Evolutionary conservation across 1,140 invertebrate genomes (phyloP), one percentile per base, ranked within the genome.

Genomic region (Macrobrachium nipponense): DNA sequence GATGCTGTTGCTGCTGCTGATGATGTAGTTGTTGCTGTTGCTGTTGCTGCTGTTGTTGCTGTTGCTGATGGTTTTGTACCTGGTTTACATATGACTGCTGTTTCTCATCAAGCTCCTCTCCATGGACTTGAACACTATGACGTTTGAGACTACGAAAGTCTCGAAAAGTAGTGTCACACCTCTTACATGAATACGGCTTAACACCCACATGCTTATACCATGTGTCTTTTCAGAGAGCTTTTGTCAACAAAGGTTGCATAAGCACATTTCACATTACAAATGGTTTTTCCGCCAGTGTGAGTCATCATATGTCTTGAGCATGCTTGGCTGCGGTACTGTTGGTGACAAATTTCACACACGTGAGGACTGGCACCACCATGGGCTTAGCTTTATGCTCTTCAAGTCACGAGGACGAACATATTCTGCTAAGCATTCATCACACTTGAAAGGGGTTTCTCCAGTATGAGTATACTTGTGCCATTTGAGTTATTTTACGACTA

Each of bases 371-470:
- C 80, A n/a, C 91, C 92, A 11, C 90, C 91, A 89, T 93, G 93
- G 93, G 4, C 92, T 93, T 70, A 92, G 89, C 90, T 93, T 92
- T 89, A 93, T 87, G 44, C 82, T 80, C 77, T 88, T 87, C 14
- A 89, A 78, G 51, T 88, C 87, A 18, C 88, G 75, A 36, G 82
- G 84, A 59, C 82, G 80, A 20, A 78, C 86, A 64, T 82, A 89
- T 36, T 82, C 85, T 20, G 86, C 85, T 17, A 81, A 62, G 62
- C 88, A 89, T 51, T 81, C 79, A n/a, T 86, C 88, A 82, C 88
- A 89, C 27, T 76, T 87, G 70, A 89, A 86, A 44, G 82, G 89
- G 11, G 86, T 84, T 20, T 89, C 89, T 17, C 84, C 83, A 14
- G 82, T 86, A 44, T 90, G 89, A 44, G 72, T 86, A 43, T 82